Conservation (phyloP, 2,113 vertebrate species). For the Lichenostomus cassidix region DNA sequence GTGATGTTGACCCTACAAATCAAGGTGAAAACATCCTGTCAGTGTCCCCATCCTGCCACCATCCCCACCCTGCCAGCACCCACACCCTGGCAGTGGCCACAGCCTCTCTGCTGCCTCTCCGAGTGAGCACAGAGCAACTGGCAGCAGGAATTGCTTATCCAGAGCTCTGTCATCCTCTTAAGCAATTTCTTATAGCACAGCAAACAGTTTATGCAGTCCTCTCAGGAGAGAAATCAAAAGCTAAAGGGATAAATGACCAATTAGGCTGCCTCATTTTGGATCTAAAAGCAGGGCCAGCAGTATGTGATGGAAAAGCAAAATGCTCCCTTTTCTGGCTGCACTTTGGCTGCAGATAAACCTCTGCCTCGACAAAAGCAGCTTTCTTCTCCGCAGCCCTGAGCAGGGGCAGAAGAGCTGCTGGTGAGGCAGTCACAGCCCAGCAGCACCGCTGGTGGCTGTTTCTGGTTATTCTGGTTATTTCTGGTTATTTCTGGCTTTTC, state of each 20-base stretch:
- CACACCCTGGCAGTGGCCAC: rapidly evolving
- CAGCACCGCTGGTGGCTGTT: not conserved
- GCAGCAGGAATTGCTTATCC: not conserved
- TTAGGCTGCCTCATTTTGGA: not conserved
- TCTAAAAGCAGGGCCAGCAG: not conserved
- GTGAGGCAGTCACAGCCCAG: not conserved
- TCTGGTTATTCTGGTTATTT: not conserved
- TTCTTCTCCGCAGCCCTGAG: not conserved
- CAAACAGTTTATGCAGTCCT: not conserved
- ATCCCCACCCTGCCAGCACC: not conserved
- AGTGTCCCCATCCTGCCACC: too few relatives aligned
- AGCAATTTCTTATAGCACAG: not conserved
- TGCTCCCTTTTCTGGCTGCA: not conserved
- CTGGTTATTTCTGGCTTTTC: not conserved
- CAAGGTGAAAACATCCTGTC: rapidly evolving
- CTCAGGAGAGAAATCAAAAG: constrained; percentile 21
- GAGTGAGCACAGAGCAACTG: not conserved
- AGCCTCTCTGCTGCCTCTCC: not conserved
- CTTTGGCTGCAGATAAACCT: not conserved
- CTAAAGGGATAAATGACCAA: constrained; percentile 42
- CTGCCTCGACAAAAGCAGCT: not conserved
- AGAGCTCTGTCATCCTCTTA: not conserved
- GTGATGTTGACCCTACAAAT: not conserved
- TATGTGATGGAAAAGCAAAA: constrained; percentile 10
- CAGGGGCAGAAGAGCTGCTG: not conserved